These are phyloP conservation scores for Platycheirus albimanus DNA, from an alignment of 2,888 invertebrate species.

Conservation along the genomic window DNA sequence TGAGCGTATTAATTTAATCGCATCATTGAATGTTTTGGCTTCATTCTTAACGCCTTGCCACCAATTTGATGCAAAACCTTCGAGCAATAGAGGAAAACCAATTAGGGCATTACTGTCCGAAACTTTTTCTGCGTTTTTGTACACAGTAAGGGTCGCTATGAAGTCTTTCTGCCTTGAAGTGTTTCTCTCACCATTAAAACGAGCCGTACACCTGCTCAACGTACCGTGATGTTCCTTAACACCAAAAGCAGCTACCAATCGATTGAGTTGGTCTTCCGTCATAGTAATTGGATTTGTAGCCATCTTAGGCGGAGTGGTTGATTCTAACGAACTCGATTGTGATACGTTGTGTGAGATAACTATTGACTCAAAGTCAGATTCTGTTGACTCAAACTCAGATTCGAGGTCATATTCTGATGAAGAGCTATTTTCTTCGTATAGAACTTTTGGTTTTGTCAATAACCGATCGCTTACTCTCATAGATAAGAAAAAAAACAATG, in stretches of 20 bases:
- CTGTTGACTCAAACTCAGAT: too few species aligned
- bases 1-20: too few species aligned
- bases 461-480: background rate
- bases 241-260: background rate
- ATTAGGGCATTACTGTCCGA: conserved; percentile 49
- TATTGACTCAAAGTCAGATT: conserved; percentile 1
- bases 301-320: background rate
- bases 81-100: conserved; percentile 56
- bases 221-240: background rate
- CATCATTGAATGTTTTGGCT: conserved; percentile 41
- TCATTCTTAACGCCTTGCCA: conserved; percentile 13
- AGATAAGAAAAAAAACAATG: background rate
- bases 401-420: background rate
- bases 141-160: conserved; percentile 52
- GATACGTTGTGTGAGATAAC: background rate
- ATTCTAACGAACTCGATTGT: background rate
- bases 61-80: conserved; percentile 30
- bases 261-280: background rate
- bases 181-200: conserved; percentile 40
- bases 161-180: conserved; percentile 58
- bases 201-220: conserved; percentile 27
- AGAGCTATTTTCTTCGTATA: background rate
- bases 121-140: conserved; percentile 62
- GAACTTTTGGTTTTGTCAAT: background rate
- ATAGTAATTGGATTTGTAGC: background rate